phyloP scores from a whole-genome alignment of 2,888 invertebrate species.

The Pristionchus japonicus region DNA sequence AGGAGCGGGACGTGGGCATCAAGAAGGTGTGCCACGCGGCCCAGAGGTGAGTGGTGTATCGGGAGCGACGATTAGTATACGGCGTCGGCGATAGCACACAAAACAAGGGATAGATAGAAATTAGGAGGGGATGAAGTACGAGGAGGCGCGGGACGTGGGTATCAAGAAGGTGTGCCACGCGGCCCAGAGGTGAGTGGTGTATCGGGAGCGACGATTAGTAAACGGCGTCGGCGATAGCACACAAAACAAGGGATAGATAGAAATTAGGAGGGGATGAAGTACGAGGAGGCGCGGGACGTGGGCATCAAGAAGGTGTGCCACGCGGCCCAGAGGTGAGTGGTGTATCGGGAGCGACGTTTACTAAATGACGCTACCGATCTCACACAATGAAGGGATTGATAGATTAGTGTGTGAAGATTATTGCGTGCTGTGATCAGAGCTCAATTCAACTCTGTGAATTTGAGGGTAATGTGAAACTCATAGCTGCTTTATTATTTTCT shows the following conservation, averaged over 20 bases:
- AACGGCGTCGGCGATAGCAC: not conserved
- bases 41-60: slow-evolving; percentile 40
- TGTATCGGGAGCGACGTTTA: not conserved
- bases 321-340: slow-evolving; percentile 43
- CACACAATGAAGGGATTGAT: too few species aligned
- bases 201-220: not conserved
- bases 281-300: slow-evolving; percentile 43
- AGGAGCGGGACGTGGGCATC: slow-evolving; percentile 37
- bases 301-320: slow-evolving; percentile 40
- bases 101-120: too few species aligned
- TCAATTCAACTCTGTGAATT: too few species aligned
- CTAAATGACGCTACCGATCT: not conserved
- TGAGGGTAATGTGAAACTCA: too few species aligned
- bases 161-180: slow-evolving; percentile 43
- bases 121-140: slow-evolving; percentile 46
- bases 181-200: slow-evolving; percentile 41
- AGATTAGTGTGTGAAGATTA: not conserved
- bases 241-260: too few species aligned
- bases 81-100: not conserved
- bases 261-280: slow-evolving; percentile 43
- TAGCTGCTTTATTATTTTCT: too few species aligned
- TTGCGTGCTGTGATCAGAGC: too few species aligned
- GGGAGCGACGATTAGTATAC: not conserved
- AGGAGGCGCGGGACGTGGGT: slow-evolving; percentile 35
- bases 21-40: slow-evolving; percentile 37